Evolutionary conservation across 1,140 invertebrate species (phyloP), one percentile per base, ranked within the genome.

Genomic region (Periplaneta americana): DNA sequence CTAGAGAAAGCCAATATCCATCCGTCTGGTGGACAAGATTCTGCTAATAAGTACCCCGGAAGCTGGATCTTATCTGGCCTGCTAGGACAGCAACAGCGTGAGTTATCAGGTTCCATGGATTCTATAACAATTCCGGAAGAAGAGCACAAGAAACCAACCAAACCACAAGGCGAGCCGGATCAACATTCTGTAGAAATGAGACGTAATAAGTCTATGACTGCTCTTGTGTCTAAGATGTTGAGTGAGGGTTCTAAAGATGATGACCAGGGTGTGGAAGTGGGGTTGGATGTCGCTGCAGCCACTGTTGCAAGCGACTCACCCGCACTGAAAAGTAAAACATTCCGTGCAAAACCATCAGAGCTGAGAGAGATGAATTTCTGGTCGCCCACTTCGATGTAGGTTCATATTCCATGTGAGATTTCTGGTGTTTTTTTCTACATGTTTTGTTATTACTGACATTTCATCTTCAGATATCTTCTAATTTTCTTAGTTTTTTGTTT

Each of bases 341-440:
- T 91, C 83, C 89, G 90, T 84, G 91, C 93, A 0, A 93, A 92
- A 87, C 93, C 94, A 1, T 94, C 93, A 0, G 93, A 95, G 86
- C 87, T 95, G 17, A 87, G 94, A 80, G 94, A 95, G 87, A 94
- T 96, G 92, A 96, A 96, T 86, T 96, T 95, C 88, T 95, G 93
- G 93, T 95, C 94, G 15, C 94, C 94, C 0, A 95, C 94, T 22
- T 95, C 94, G 2, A 96, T 95, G 94, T 95, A 91, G 48, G 28
- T 66, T 90, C 22, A 48, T 48, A 66, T 66, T 66, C 48, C 48
- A 66, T 66, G 48, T 28, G 48, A 66, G 22, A 66, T 48, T 48
- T 48, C 39, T 48, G 39, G 22, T n/a, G n/a, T 39, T 39, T 39
- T n/a, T n/a, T n/a, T n/a, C n/a, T n/a, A n/a, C 37, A 39, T 15